These are phyloP conservation scores for Spialia ferax DNA, from an alignment of 2,888 invertebrate species.

Conservation along the genomic window DNA sequence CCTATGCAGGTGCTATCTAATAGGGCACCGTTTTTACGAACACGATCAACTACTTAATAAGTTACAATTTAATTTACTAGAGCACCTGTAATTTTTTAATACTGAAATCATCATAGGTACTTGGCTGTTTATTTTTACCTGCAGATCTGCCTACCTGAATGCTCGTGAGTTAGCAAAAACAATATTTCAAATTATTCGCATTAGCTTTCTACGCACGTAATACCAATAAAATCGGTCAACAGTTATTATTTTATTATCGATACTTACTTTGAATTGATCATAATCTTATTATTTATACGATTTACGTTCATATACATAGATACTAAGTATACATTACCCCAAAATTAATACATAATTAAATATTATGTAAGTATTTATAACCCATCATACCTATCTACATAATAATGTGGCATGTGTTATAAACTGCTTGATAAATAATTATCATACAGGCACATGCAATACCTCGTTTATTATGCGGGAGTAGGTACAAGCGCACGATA, in stretches of 20 bases:
- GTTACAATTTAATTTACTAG: constrained; percentile 8
- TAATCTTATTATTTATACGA: neutral
- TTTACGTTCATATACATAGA: neutral
- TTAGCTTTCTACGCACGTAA: neutral
- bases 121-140: neutral
- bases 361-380: neutral
- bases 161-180: neutral
- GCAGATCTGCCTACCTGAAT: neutral
- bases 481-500: constrained; percentile 12
- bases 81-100: constrained; percentile 13
- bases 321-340: neutral
- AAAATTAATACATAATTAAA: neutral
- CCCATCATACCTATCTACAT: constrained; percentile 1
- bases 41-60: too few species aligned
- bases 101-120: neutral
- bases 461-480: constrained; percentile 16
- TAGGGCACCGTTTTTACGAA: neutral
- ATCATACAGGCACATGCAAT: constrained; percentile 24
- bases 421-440: constrained; percentile 12
- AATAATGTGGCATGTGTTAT: constrained; percentile 6
- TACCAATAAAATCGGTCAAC: constrained; percentile 8
- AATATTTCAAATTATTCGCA: constrained; percentile 2
- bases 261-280: neutral
- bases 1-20: neutral
- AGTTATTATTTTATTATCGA: constrained; percentile 14